Conservation (phyloP, 2,888 invertebrate species). For the Amblyteles armatorius region DNA sequence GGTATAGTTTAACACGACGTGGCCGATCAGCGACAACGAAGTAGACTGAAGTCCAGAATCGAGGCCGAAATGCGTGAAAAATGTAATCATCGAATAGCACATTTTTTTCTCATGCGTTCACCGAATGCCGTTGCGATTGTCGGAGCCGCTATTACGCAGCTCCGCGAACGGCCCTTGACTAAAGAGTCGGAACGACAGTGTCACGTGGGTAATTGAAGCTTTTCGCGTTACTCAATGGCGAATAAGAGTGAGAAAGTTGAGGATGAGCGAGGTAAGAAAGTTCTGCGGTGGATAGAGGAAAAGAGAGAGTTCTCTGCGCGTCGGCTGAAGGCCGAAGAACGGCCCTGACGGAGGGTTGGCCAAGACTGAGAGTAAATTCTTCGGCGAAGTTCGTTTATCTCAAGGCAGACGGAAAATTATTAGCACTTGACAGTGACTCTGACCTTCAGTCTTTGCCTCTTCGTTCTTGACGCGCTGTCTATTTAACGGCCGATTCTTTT, state of each 20-base stretch:
- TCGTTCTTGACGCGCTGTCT: slow-evolving; percentile 2
- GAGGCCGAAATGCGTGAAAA: not conserved
- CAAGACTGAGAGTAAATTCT: slow-evolving; percentile 48
- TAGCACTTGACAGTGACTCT: slow-evolving; percentile 59
- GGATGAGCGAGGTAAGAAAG: slow-evolving; percentile 17
- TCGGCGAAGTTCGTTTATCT: slow-evolving; percentile 60
- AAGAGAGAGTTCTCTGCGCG: slow-evolving; percentile 21
- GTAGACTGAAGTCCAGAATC: too few relatives aligned
- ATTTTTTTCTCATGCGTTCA: not conserved
- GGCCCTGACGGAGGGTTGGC: slow-evolving; percentile 47
- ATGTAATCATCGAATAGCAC: not conserved
- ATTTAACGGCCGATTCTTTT: not conserved
- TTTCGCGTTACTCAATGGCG: slow-evolving; percentile 35
- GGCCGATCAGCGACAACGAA: too few relatives aligned
- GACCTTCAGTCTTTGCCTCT: slow-evolving; percentile 49
- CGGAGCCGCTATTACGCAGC: not conserved
- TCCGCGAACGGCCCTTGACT: not conserved
- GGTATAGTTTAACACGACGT: too few relatives aligned
- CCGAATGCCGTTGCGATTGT: not conserved
- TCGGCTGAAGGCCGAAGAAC: slow-evolving; percentile 15
- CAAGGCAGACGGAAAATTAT: slow-evolving; percentile 60
- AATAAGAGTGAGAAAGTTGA: slow-evolving; percentile 15
- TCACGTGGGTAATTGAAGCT: slow-evolving; percentile 33
- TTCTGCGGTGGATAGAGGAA: slow-evolving; percentile 14
- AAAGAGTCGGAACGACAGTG: slow-evolving; percentile 1